Conservation (phyloP, 2,888 invertebrate species). For the Lochmaea capreae region DNA sequence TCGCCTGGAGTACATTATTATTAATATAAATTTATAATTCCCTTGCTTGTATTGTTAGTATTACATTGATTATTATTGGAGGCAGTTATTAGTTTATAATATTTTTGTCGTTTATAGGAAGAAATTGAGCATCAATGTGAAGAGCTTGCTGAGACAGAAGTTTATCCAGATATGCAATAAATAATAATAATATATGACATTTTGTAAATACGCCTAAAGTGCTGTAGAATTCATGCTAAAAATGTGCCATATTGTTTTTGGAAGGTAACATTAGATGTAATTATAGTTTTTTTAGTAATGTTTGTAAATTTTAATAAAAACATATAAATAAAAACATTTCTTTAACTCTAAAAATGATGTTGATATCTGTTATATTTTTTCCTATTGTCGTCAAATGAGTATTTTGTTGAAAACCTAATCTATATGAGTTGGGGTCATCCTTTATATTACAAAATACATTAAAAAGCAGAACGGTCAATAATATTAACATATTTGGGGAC, state of each 20-base stretch:
- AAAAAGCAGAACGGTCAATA: no score
- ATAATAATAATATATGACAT: neutral
- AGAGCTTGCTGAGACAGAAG: conserved; percentile 70
- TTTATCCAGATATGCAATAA: conserved; percentile 32
- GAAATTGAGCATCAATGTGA: conserved; percentile 86
- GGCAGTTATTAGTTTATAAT: neutral
- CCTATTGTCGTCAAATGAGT: neutral
- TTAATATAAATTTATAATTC: no score
- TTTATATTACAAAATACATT: no score
- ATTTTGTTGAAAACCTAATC: no score
- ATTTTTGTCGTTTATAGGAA: conserved; percentile 68
- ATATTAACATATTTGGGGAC: no score
- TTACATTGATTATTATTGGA: no score
- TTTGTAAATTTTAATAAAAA: conserved; percentile 4
- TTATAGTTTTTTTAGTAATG: neutral
- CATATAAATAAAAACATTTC: neutral
- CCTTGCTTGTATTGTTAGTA: no score
- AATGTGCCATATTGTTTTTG: conserved; percentile 17
- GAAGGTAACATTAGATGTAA: neutral
- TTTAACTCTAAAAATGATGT: neutral
- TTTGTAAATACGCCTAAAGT: conserved; percentile 23
- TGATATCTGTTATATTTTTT: neutral
- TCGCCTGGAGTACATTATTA: no score
- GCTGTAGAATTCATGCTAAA: conserved; percentile 24
- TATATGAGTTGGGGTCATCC: no score